Percentiles rank a stretch among this genome's conserved stretches.
phyloP scores from a whole-genome alignment of 2,888 invertebrate genomes.

The Trachelus troglodyta region DNA sequence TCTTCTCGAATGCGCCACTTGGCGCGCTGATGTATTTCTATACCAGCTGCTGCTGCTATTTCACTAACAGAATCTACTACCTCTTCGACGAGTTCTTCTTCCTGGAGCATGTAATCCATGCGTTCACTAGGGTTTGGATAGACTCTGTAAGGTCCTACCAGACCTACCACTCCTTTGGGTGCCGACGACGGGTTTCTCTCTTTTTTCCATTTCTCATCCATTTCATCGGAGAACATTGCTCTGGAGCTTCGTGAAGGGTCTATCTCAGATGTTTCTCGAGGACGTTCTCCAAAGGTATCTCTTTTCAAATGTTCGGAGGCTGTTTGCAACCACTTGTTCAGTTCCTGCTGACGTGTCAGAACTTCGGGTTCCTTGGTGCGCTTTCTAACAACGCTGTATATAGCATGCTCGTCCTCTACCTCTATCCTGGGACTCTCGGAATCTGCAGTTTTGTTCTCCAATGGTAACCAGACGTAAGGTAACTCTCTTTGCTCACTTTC shows the following conservation, averaged over 20 bases:
- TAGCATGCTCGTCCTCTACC: conserved; percentile 41
- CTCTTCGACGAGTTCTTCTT: conserved; percentile 46
- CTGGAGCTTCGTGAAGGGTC: conserved; percentile 13
- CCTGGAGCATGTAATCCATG: conserved; percentile 51
- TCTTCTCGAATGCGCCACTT: conserved; percentile 53
- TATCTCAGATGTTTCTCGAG: conserved; percentile 15
- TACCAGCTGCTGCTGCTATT: conserved; percentile 14
- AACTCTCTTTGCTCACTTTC: conserved; percentile 20
- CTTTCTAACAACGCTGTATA: conserved; percentile 52
- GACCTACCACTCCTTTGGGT: conserved; percentile 54
- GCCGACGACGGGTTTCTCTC: conserved; percentile 25
- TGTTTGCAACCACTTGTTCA: conserved; percentile 49
- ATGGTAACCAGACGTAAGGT: conserved; percentile 15
- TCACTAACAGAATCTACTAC: conserved; percentile 42
- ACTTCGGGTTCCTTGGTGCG: background rate
- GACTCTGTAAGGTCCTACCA: conserved; percentile 55
- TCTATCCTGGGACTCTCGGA: conserved; percentile 1
- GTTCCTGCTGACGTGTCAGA: conserved; percentile 36
- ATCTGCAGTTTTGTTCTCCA: background rate
- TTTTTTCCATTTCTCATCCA: conserved; percentile 26
- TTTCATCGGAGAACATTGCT: conserved; percentile 10
- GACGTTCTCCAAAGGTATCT: background rate
- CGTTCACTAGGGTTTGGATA: conserved; percentile 49
- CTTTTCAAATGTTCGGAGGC: conserved; percentile 36
- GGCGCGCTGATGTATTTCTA: conserved; percentile 35